Conservation (phyloP, 2,888 invertebrate genomes). For the Ashinkailepas kermadecensis region DNA sequence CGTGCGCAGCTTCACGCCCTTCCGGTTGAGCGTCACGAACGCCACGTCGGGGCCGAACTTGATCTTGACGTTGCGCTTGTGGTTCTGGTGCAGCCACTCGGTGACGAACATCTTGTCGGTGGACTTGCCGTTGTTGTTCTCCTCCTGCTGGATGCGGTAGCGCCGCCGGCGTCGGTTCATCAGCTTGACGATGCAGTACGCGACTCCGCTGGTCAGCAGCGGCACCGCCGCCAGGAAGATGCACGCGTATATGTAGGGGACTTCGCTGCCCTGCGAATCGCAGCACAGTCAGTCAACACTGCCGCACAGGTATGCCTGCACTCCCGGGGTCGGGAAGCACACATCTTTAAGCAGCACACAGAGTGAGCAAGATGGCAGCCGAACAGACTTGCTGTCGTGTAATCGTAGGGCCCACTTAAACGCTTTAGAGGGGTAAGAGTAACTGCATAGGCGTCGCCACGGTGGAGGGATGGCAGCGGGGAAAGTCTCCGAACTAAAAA, state of each 20-base stretch:
- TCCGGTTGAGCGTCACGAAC: constrained; percentile 77
- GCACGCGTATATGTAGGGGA: constrained; percentile 94
- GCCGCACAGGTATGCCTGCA: no score
- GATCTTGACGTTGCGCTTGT: constrained; percentile 78
- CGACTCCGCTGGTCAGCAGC: constrained; percentile 81
- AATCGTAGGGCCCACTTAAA: no score
- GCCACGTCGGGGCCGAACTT: constrained; percentile 83
- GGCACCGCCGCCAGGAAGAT: constrained; percentile 87
- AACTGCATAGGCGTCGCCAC: no score
- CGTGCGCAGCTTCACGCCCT: constrained; percentile 80
- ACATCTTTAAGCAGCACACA: no score
- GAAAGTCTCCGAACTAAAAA: no score
- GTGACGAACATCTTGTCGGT: constrained; percentile 88
- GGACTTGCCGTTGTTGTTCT: constrained; percentile 53
- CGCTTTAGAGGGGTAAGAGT: no score
- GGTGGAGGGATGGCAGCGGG: no score
- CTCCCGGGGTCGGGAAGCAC: no score
- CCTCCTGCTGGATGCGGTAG: constrained; percentile 74
- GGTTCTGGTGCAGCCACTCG: constrained; percentile 88
- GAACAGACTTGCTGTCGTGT: no score
- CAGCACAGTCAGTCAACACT: no score
- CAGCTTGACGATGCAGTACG: constrained; percentile 83
- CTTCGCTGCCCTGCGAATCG: constrained; percentile 70
- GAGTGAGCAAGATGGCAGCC: no score
- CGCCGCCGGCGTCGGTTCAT: constrained; percentile 75